A percentile compares a stretch with the other conserved stretches of the same genome.
These are phyloP conservation scores for Borostomias antarcticus DNA, from an alignment of 2,797 vertebrate genomes.

Conservation along the genomic window DNA sequence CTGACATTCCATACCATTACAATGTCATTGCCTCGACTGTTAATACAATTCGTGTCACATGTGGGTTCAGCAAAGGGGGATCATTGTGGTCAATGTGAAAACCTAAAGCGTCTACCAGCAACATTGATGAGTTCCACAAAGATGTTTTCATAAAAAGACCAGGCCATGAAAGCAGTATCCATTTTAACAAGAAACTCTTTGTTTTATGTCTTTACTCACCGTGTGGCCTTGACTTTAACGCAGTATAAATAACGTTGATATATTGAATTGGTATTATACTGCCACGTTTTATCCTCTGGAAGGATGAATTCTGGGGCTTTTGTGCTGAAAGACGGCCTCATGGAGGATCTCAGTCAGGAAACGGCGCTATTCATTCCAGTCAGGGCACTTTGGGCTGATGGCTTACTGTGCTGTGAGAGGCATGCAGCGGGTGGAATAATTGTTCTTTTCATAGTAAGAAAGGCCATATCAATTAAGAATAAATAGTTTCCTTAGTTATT, in stretches of 20 bases:
- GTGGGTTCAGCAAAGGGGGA: conserved; percentile 43
- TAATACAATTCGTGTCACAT: conserved; percentile 25
- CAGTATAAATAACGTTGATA: conserved; percentile 81
- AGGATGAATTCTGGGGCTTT: conserved; percentile 72
- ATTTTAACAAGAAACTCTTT: conserved; percentile 76
- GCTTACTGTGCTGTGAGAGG: conserved; percentile 80
- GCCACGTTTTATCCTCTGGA: conserved; percentile 75
- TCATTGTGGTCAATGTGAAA: conserved; percentile 50
- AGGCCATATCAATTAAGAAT: conserved; percentile 85
- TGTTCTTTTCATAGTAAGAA: conserved; percentile 85
- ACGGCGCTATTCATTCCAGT: conserved; percentile 77
- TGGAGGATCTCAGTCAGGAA: conserved; percentile 68
- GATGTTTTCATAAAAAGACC: background rate
- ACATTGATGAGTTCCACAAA: background rate
- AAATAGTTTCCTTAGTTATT: conserved; percentile 83
- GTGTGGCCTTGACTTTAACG: conserved; percentile 80
- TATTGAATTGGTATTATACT: conserved; percentile 77
- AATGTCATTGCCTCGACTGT: conserved; percentile 27
- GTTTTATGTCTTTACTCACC: conserved; percentile 74
- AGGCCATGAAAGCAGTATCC: conserved; percentile 72
- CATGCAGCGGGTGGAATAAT: conserved; percentile 76
- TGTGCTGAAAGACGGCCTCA: conserved; percentile 53
- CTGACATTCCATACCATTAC: background rate
- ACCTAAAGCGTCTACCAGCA: conserved; percentile 2
- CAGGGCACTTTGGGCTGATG: conserved; percentile 76